Conservation (phyloP, 2,113 vertebrate genomes). For the Rynchops niger region DNA sequence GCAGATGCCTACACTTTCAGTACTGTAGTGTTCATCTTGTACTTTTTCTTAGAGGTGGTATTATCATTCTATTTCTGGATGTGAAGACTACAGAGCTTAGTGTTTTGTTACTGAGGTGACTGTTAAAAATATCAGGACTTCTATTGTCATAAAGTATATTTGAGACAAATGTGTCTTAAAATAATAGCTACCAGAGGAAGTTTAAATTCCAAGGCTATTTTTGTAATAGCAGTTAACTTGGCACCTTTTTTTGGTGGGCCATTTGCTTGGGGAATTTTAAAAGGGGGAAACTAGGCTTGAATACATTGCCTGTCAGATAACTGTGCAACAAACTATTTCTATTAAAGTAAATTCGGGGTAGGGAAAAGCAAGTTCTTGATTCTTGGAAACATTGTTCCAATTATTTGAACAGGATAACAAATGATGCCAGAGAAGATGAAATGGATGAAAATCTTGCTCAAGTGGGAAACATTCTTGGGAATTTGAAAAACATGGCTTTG, state of each 20-base stretch:
- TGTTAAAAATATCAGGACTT: neutral
- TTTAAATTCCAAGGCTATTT: neutral
- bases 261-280: neutral
- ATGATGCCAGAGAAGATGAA: constrained; percentile 94
- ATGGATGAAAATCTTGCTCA: constrained; percentile 95
- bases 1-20: neutral
- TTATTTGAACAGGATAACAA: constrained; percentile 82
- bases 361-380: neutral
- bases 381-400: neutral
- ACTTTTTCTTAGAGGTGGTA: neutral
- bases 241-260: neutral
- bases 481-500: constrained; percentile 90
- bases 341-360: neutral
- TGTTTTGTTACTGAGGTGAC: neutral
- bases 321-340: neutral
- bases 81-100: neutral
- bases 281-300: neutral
- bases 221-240: neutral
- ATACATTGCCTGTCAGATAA: neutral
- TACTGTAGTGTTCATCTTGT: neutral
- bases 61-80: neutral
- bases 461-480: constrained; percentile 89
- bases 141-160: neutral
- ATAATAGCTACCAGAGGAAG: neutral
- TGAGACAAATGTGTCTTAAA: neutral